Percentiles rank a stretch among this genome's conserved stretches.
Conservation (phyloP, 1,140 invertebrate genomes). For the Prorops nasuta region DNA sequence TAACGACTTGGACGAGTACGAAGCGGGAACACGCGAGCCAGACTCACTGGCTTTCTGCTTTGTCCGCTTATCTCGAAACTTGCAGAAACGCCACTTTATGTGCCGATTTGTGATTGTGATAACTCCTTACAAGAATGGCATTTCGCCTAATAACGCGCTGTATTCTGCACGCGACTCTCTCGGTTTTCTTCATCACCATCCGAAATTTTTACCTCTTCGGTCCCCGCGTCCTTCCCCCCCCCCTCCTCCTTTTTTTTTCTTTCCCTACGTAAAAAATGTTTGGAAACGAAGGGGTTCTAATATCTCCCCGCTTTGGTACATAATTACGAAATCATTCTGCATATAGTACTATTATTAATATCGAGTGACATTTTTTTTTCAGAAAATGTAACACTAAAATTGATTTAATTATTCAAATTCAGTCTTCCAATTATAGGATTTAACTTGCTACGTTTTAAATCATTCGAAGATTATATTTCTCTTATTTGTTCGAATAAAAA, state of each 20-base stretch:
- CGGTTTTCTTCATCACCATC: slow-evolving; percentile 2
- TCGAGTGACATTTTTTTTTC: slow-evolving; percentile 3
- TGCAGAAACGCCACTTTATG: slow-evolving; percentile 4
- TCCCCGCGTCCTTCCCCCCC: slow-evolving; percentile 16
- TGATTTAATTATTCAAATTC: slow-evolving; percentile 6
- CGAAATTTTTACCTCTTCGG: slow-evolving; percentile 17
- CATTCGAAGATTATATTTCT: too few relatives aligned
- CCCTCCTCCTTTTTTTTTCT: slow-evolving; percentile 12
- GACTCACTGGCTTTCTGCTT: too few relatives aligned
- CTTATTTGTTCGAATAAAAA: too few relatives aligned
- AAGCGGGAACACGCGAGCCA: not conserved
- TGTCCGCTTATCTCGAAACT: slow-evolving; percentile 8
- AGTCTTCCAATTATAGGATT: slow-evolving; percentile 8
- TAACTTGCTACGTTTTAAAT: too few relatives aligned
- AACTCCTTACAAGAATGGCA: slow-evolving; percentile 8
- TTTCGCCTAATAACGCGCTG: not conserved
- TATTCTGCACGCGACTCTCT: slow-evolving; percentile 10
- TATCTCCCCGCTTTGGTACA: not conserved
- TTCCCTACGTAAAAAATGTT: too few relatives aligned
- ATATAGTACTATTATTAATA: not conserved
- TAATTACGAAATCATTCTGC: slow-evolving; percentile 11
- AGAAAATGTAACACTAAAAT: slow-evolving; percentile 5
- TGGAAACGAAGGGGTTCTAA: slow-evolving; percentile 6
- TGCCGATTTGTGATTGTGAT: slow-evolving; percentile 4
- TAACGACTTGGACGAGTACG: not conserved